Evolutionary conservation across 30 jellyfish, hydroid and myxozoan species (phyloP).

Genomic region (Rhopilema esculentum): DNA sequence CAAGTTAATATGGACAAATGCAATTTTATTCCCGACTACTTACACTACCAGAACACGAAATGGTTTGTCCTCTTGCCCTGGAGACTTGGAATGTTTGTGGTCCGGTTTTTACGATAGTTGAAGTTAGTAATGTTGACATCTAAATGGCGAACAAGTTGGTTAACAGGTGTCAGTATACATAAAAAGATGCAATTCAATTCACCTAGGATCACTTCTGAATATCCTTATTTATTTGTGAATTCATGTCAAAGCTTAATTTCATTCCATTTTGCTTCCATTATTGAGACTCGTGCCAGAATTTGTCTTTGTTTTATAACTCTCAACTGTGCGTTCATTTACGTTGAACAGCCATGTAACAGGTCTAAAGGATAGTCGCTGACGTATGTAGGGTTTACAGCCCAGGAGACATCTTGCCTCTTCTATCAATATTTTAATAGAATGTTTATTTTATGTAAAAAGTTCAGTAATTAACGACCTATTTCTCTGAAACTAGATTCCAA

Average conservation of each 20-base stretch:
- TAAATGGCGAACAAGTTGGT: neutral
- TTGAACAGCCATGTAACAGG: neutral
- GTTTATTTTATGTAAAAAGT: no score
- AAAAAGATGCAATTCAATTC: neutral
- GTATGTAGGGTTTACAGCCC: no score
- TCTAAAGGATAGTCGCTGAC: no score
- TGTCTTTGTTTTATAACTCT: neutral
- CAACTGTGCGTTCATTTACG: neutral
- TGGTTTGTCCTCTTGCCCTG: no score
- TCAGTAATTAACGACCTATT: no score
- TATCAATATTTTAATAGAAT: no score
- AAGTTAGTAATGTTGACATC: neutral
- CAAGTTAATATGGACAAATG: no score
- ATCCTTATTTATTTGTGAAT: neutral
- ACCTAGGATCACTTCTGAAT: neutral
- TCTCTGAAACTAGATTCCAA: no score
- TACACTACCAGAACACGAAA: no score
- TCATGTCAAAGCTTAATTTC: neutral
- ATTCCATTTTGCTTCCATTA: neutral
- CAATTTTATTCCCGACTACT: no score
- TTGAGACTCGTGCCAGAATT: neutral
- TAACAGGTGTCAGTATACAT: slow-evolving; percentile 27
- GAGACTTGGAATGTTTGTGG: neutral
- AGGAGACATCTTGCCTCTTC: no score
- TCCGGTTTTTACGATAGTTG: neutral